Base-by-base conservation (phyloP, 2,888 invertebrate species). In the Lagria hirta region DNA sequence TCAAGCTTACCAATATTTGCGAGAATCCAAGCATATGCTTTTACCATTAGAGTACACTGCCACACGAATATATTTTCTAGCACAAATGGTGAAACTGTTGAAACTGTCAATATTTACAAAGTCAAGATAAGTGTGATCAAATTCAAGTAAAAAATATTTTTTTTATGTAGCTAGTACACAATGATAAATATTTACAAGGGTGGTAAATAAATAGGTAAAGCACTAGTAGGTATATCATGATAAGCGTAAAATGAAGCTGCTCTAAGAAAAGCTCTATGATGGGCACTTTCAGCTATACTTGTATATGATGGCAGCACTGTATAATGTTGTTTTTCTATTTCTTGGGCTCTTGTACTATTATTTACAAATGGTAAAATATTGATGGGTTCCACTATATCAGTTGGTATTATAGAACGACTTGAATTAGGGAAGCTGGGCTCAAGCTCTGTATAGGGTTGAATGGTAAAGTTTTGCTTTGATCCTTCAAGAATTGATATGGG, bases 161-260 rank as follows among this genome's bases (percentile, higher is more conserved):
- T n/a, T n/a, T n/a, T n/a, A n/a, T n/a, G n/a, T n/a, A n/a, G n/a
- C n/a, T n/a, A n/a, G n/a, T n/a, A n/a, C n/a, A n/a, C n/a, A n/a
- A n/a, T n/a, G n/a, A n/a, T n/a, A n/a, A n/a, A n/a, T n/a, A n/a
- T n/a, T 21, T 42, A 35, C 23, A 40, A 11, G 6, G 40, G 56
- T 26, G 60, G 59, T 54, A 66, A 64, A 53, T 66, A 66, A 15
- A 65, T 48, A 3, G 64, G 63, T 26, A 64, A 49, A 5, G 55
- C 47, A 40, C 53, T 55, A 11, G 57, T 48, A 14, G 61, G 53
- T 35, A 66, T 43, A 28, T 47, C 46, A 14, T 63, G 59, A 32
- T 60, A 70, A 15, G 65, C 61, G 48, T 66, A 70, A 26, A 69
- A 49, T 3, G 68, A 66, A 8, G 68, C 65, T 2, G 66, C 64